These are phyloP conservation scores for Dicrostonyx torquatus DNA, from an alignment of 2,797 vertebrate species.

Conservation along the genomic window DNA sequence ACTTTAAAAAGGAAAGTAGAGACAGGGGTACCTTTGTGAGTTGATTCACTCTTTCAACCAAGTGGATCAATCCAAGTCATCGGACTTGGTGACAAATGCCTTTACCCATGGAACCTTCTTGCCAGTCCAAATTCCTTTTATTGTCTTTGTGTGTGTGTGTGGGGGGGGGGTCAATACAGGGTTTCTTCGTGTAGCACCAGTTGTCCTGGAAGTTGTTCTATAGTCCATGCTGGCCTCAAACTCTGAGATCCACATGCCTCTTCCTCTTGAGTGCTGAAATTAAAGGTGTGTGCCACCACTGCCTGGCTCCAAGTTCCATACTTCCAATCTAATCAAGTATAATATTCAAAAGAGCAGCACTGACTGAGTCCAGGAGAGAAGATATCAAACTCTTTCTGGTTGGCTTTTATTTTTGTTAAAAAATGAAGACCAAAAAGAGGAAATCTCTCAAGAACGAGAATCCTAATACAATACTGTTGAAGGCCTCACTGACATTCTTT, in stretches of 20 bases:
- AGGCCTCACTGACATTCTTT: conserved; percentile 40
- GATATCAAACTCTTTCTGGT: conserved; percentile 23
- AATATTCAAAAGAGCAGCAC: conserved; percentile 14
- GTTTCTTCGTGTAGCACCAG: neutral
- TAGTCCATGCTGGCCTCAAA: neutral
- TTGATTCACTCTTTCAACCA: neutral
- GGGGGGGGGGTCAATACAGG: neutral
- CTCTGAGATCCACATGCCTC: neutral
- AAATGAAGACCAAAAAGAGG: conserved; percentile 10
- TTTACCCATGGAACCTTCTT: neutral
- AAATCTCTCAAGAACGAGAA: neutral
- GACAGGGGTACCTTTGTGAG: neutral
- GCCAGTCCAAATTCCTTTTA: conserved; percentile 1
- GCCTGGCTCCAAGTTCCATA: neutral
- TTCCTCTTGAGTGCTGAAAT: neutral
- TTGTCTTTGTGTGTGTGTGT: neutral
- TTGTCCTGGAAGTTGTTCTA: neutral
- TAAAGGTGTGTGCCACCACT: neutral
- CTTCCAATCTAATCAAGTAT: conserved; percentile 46
- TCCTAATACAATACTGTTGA: neutral
- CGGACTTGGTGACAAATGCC: neutral
- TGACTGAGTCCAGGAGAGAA: neutral
- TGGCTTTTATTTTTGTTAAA: conserved; percentile 49
- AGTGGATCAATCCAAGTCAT: neutral
- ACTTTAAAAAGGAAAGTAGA: neutral